These are phyloP conservation scores for Magallana ariakensis DNA, from an alignment of 1,140 invertebrate genomes.

Conservation along the genomic window DNA sequence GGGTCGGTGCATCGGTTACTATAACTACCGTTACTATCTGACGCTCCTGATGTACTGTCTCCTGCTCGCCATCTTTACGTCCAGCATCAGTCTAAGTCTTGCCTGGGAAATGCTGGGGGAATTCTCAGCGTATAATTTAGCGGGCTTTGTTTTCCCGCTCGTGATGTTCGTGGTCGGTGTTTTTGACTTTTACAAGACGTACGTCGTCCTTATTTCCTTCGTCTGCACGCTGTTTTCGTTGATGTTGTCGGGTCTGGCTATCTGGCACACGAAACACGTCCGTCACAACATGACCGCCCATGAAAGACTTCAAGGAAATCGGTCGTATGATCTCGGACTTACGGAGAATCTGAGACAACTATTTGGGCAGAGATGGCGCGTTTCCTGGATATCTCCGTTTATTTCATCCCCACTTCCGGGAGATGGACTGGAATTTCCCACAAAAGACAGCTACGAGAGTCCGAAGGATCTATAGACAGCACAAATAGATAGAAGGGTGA, in stretches of 20 bases:
- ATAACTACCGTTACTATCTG: slow-evolving; percentile 93
- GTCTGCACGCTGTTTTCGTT: slow-evolving; percentile 68
- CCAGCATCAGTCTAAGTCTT: slow-evolving; percentile 69
- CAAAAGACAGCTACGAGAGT: slow-evolving; percentile 53
- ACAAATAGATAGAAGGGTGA: neutral
- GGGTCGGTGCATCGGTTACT: slow-evolving; percentile 92
- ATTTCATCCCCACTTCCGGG: slow-evolving; percentile 83
- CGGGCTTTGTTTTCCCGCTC: slow-evolving; percentile 72
- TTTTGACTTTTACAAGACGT: slow-evolving; percentile 59
- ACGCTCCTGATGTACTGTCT: slow-evolving; percentile 88
- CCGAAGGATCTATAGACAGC: slow-evolving; percentile 54
- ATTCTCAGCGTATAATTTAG: slow-evolving; percentile 62
- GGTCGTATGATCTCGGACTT: too few relatives aligned
- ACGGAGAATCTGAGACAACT: slow-evolving; percentile 85
- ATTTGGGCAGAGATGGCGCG: slow-evolving; percentile 88
- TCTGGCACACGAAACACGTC: slow-evolving; percentile 86
- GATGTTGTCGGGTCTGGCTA: slow-evolving; percentile 78
- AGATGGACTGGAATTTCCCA: slow-evolving; percentile 71
- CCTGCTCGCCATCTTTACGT: slow-evolving; percentile 67
- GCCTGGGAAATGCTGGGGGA: slow-evolving; percentile 68
- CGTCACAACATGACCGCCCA: slow-evolving; percentile 84
- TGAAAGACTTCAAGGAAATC: slow-evolving; percentile 82
- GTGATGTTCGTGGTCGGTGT: slow-evolving; percentile 68
- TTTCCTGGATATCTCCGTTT: slow-evolving; percentile 88
- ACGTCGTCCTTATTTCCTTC: slow-evolving; percentile 68